Evolutionary conservation across 1,140 invertebrate genomes (phyloP), one percentile per base, ranked within the genome.

Genomic region (Diorhabda elongata): DNA sequence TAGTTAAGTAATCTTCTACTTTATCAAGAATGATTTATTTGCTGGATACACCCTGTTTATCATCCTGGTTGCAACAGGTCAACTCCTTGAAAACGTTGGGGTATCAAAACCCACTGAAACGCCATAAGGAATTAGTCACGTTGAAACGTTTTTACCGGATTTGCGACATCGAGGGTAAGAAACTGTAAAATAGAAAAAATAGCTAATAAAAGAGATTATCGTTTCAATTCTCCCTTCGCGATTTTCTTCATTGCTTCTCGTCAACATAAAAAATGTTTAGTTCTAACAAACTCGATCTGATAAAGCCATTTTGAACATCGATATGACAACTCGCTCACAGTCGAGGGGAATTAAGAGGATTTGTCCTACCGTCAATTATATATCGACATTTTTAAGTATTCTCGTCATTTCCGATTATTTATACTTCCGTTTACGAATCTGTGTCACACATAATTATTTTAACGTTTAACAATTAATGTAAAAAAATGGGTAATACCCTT

Each of bases 241-340:
- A 61, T 61, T 8, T 9, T 61, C 59, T 26, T 61, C 5, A 7
- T 60, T 60, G 42, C 58, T 60, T 26, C 42, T 60, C 42, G 58
- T 60, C 58, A 42, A 26, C 7, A 52, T 52, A 52, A 52, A 52
- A 61, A 60, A 61, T 42, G 59, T 61, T 61, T 42, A 61, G 42
- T 8, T 41, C 26, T 61, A 43, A 60, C 42, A 43, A 61, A 61
- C 8, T 43, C 11, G 42, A 43, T 61, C 26, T 43, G 42, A 61
- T 61, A 61, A 61, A 61, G 42, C 26, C 59, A 8, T 61, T 61
- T 26, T 52, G 4, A 52, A 52, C 47, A 52, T 52, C 47, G 47
- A 52, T 52, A 52, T 8, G 47, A 8, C 47, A 52, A 52, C 47
- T 52, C n/a, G 47, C 6, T 52, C 47, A 52, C 47, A 52, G 47